phyloP scores from a whole-genome alignment of 2,797 vertebrate species.

The Tangara arthus region DNA sequence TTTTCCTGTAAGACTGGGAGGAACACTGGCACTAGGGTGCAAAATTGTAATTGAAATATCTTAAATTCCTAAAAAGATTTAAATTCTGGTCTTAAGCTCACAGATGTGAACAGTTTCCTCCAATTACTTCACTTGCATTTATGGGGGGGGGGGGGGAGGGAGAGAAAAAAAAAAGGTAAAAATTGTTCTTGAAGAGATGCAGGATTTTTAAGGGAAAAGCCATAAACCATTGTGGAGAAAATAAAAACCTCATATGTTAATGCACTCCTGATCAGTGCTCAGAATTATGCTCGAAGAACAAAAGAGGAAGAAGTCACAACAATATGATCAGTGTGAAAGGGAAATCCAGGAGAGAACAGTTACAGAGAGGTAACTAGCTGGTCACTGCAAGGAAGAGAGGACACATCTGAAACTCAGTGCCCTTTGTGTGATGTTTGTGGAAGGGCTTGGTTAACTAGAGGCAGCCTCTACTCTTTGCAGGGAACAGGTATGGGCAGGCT shows the following conservation, averaged over 20 bases:
- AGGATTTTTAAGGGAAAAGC: neutral
- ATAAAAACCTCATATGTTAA: neutral
- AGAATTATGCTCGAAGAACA: neutral
- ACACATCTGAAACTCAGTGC: neutral
- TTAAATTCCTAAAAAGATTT: neutral
- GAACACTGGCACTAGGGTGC: neutral
- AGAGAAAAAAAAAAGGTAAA: neutral
- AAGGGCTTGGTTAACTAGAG: neutral
- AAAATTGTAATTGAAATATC: neutral
- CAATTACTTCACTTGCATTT: neutral
- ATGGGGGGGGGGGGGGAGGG: no score
- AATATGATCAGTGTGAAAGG: neutral
- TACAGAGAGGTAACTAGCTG: neutral
- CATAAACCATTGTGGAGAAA: neutral
- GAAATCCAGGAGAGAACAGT: neutral
- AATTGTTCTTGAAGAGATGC: neutral
- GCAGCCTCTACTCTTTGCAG: neutral
- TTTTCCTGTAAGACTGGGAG: neutral
- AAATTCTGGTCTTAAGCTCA: neutral
- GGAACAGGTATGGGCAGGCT: neutral
- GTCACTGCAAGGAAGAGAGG: neutral
- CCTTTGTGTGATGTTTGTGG: neutral
- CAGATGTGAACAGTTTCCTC: neutral
- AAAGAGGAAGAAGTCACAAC: neutral
- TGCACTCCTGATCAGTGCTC: neutral